Evolutionary conservation across 2,888 invertebrate genomes (phyloP), one percentile per base, ranked within the genome.

Genomic region (Eubasilissa splendida): DNA sequence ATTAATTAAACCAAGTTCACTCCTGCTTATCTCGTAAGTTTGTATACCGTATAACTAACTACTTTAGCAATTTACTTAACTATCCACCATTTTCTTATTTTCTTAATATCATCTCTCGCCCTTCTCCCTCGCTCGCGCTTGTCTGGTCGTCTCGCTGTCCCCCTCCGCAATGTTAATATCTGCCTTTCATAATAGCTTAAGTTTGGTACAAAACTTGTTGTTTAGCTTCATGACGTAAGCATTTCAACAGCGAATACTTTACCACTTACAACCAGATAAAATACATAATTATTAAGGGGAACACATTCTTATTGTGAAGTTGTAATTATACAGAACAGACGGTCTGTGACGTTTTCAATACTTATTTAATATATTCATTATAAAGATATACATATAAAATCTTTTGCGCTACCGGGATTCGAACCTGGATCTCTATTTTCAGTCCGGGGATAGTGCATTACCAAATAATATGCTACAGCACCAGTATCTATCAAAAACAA

Each of bases 41-140:
- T 68, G 76, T 68, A 76, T 68, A 77, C 79, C 74, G 80, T 80
- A 80, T 81, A 81, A 81, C 83, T 82, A 83, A 83, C 83, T 83
- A 82, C 83, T 83, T 83, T 74, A 68, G 81, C 83, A 83, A 83
- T 83, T 83, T 83, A 83, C 83, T 82, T 83, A 83, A 83, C 83
- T 83, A 82, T 82, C 79, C 81, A 80, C 83, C 82, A 82, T 82
- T 83, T 83, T 83, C 82, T 81, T 82, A 82, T 83, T 83, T 83
- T 83, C 83, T 83, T 83, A 83, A 83, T 83, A 83, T 83, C 83
- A 80, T 83, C 81, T 65, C 75, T 59, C 54, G 66, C 53, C 56
- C 77, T 52, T 81, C 79, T 76, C 77, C 31, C 82, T 79, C 75
- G 33, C 82, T 58, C 66, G 50, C 68, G 66, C 7, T 77, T 58